Percentiles rank a stretch among this genome's conserved stretches.
Evolutionary conservation across 2,113 vertebrate genomes (phyloP).

Genomic region (Callipepla squamata): DNA sequence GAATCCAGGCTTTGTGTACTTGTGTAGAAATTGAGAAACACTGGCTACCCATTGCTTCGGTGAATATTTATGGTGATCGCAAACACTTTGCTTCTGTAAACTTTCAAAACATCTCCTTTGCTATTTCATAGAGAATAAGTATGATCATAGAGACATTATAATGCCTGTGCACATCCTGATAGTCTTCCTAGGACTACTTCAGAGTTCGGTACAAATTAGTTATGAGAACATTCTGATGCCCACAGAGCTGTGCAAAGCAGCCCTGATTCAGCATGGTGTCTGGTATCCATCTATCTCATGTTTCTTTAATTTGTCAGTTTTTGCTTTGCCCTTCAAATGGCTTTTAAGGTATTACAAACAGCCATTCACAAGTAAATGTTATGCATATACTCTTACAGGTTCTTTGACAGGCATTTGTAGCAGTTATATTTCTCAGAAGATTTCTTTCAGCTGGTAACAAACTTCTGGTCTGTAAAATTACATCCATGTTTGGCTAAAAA

Average conservation of each 20-base stretch:
- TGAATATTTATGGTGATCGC: fast-evolving
- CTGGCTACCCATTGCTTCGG: not conserved
- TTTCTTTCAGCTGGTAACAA: not conserved
- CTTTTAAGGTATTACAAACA: not conserved
- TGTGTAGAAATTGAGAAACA: not conserved
- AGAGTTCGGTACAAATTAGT: not conserved
- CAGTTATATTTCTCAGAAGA: not conserved
- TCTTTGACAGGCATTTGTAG: not conserved
- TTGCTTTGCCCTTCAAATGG: not conserved
- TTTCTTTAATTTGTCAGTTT: not conserved
- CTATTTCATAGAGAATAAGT: not conserved
- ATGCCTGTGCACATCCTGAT: not conserved
- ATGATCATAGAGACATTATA: not conserved
- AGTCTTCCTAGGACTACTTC: not conserved
- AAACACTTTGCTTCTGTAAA: not conserved
- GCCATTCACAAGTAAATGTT: not conserved
- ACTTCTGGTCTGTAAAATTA: not conserved
- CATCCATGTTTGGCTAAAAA: not conserved
- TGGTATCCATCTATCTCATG: not conserved
- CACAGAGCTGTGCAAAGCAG: not conserved
- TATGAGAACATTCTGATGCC: not conserved
- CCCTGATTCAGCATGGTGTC: not conserved
- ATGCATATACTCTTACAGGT: not conserved
- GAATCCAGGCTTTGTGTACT: not conserved
- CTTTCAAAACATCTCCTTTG: not conserved